Base-by-base conservation (phyloP, 2,113 vertebrate species). In the Cottus gobio region DNA sequence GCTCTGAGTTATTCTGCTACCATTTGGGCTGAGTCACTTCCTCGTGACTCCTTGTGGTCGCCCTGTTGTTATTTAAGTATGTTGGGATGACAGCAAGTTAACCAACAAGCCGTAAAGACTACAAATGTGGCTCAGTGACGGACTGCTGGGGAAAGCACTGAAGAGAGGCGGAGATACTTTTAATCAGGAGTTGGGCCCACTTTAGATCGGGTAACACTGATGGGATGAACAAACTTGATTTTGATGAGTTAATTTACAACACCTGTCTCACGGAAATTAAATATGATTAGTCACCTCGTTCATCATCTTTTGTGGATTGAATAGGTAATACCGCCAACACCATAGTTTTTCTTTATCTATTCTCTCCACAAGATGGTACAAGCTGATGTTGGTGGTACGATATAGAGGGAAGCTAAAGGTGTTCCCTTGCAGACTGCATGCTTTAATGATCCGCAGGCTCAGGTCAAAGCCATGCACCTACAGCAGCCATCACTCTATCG, bases 1-100 rank as follows among this genome's bases (percentile, higher is more conserved):
- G 10, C 44, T 54, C 28, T 72, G 26, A 77, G 67, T 66, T 7
- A 75, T 65, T 58, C 58, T 60, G 36, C 50, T 22, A 31, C 42
- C 46, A 12, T 12, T 28, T 48, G 20, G 26, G 16, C 5, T 48
- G 20, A 12, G 7, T 15, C 18, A 52, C 63, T 71, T 57, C 46
- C 8, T 60, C n/a, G 2, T 50, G 42, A 44, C 26, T 46, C 20
- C 12, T 9, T 26, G 46, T 34, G 36, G 11, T 50, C 34, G 34
- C 31, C 42, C n/a, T n/a, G n/a, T n/a, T 48, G 1, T 44, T 22
- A 24, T 78, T 78, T 34, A 52, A 69, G 37, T 13, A 37, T 10
- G 30, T 22, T 24, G 9, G 36, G 31, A 30, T 36, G 18, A 63
- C 31, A 63, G 22, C 34, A 46, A 39, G 5, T 61, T 42, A 18